phyloP scores from a whole-genome alignment of 1,140 invertebrate genomes.

The Apis mellifera region Amel_HAv3.1 CM009939.2:9322001-9322500 shows the following conservation, averaged over 20 bases:
- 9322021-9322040: not conserved
- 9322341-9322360: not conserved
- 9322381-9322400: not conserved
- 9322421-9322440: not conserved
- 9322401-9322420: not conserved
- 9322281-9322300: too few species aligned
- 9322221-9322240: too few species aligned
- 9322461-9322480: constrained; percentile 18
- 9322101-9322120: too few species aligned
- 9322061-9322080: not conserved
- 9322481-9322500: constrained; percentile 37
- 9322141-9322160: too few species aligned
- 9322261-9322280: not conserved
- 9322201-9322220: too few species aligned
- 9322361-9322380: not conserved
- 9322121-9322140: too few species aligned
- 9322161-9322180: too few species aligned
- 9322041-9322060: too few species aligned
- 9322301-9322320: not conserved
- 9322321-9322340: not conserved
- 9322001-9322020: not conserved
- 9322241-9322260: not conserved
- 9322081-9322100: too few species aligned
- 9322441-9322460: not conserved
- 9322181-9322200: too few species aligned